These are phyloP conservation scores for Vidua chalybeata DNA, from an alignment of 2,113 vertebrate species.

Conservation along the genomic window DNA sequence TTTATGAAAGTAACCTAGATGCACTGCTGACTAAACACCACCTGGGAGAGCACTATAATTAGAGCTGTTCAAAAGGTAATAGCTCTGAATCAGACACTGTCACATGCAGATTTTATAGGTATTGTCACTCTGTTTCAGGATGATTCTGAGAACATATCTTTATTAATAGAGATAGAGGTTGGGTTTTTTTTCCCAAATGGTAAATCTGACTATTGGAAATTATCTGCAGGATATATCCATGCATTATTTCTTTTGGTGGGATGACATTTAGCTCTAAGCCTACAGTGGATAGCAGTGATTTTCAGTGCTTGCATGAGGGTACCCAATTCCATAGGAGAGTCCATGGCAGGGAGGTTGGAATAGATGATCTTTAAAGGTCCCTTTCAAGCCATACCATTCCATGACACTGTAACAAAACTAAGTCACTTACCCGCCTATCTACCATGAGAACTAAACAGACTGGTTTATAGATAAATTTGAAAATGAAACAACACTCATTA, in stretches of 20 bases:
- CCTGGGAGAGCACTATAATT: neutral
- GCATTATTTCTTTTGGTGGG: neutral
- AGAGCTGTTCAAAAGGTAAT: neutral
- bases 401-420: neutral
- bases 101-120: neutral
- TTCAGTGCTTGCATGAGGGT: neutral
- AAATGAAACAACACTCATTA: neutral
- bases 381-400: neutral
- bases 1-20: neutral
- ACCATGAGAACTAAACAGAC: neutral
- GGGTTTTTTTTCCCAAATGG: neutral
- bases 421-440: neutral
- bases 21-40: neutral
- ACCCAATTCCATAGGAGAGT: neutral
- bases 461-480: neutral
- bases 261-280: neutral
- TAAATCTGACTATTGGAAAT: neutral
- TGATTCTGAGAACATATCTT: neutral
- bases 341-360: neutral
- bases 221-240: neutral
- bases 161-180: neutral
- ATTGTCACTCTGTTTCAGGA: neutral
- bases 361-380: neutral
- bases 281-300: neutral
- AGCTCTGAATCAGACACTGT: neutral